These are phyloP conservation scores for Epizoanthus rinbou DNA, from an alignment of 92 coral and sea anemone genomes.

Conservation along the genomic window DNA sequence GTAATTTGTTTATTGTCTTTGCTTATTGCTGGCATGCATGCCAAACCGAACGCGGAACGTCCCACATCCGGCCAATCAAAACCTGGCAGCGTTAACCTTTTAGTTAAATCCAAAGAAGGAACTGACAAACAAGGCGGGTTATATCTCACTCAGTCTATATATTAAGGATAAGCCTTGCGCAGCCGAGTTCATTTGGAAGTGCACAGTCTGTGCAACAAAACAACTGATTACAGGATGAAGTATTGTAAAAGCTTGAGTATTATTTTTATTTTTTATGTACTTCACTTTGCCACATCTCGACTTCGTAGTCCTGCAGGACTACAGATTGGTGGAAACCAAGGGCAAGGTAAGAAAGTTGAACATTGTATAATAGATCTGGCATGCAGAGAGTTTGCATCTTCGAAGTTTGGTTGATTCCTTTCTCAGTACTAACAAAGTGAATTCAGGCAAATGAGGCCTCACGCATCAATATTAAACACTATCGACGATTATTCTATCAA, in stretches of 20 bases:
- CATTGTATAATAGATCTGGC: neutral
- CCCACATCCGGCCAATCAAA: slow-evolving; percentile 15
- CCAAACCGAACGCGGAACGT: neutral
- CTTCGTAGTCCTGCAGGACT: neutral
- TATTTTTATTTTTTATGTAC: neutral
- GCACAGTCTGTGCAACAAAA: neutral
- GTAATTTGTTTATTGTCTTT: neutral
- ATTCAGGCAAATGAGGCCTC: too few species aligned
- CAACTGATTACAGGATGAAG: neutral
- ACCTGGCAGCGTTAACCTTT: neutral
- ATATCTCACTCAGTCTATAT: neutral
- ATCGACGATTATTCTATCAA: too few species aligned
- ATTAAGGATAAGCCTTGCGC: neutral
- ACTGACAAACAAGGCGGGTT: neutral
- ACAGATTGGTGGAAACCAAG: too few species aligned
- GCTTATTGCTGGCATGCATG: neutral
- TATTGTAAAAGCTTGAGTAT: neutral
- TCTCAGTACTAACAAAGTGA: too few species aligned
- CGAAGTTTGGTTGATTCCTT: too few species aligned
- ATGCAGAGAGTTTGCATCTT: neutral
- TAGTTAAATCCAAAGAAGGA: slow-evolving; percentile 10
- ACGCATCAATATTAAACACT: too few species aligned
- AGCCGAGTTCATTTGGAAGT: neutral
- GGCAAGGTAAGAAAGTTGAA: neutral
- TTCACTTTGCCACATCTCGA: neutral